phyloP scores from a whole-genome alignment of 2,888 invertebrate genomes.

The Nomada lathburiana region DNA sequence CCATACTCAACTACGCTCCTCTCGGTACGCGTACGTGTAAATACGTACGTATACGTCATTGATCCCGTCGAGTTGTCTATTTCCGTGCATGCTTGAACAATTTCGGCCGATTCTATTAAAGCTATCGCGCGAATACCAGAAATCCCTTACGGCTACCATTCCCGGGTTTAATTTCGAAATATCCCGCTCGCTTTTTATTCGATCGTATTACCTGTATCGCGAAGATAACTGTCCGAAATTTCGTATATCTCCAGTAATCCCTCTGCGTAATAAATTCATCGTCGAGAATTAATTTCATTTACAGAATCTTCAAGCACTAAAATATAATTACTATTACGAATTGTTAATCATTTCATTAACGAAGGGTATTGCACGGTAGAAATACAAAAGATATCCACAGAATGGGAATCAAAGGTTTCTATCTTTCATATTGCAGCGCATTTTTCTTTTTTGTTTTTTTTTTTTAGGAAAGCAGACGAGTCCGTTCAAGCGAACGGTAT shows the following conservation, averaged over 20 bases:
- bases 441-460: no score
- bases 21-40: background rate
- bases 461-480: no score
- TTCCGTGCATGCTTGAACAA: slow-evolving; percentile 2
- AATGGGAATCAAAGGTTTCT: background rate
- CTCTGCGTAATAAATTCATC: background rate
- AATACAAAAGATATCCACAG: no score
- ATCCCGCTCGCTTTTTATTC: background rate
- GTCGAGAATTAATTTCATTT: no score
- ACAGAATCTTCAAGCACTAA: no score
- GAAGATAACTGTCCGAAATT: background rate
- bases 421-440: background rate
- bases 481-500: no score
- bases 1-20: background rate
- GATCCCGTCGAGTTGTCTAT: background rate
- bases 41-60: background rate
- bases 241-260: no score
- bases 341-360: no score
- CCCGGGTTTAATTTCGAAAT: slow-evolving; percentile 11
- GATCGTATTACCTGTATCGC: background rate
- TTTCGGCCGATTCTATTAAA: slow-evolving; percentile 36
- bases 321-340: no score
- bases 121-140: slow-evolving; percentile 12
- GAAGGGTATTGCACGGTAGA: no score
- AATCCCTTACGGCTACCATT: background rate